These are phyloP conservation scores for Euwallacea similis DNA, from an alignment of 1,140 invertebrate species.

Conservation along the genomic window DNA sequence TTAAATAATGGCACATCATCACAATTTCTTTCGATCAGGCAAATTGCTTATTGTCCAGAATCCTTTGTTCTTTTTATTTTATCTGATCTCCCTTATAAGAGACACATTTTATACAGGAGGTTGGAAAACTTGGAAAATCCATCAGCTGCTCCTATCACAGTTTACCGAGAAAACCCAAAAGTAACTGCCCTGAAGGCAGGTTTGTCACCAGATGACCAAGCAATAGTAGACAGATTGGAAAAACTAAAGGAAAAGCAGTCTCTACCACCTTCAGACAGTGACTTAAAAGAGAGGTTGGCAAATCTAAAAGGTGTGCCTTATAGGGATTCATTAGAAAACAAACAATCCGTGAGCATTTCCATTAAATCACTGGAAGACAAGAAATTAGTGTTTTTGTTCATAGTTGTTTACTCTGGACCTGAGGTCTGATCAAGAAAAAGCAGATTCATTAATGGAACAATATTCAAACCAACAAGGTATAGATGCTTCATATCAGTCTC, in stretches of 20 bases:
- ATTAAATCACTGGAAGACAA: neutral
- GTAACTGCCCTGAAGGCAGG: slow-evolving; percentile 51
- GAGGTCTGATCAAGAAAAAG: slow-evolving; percentile 64
- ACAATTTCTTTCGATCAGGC: neutral
- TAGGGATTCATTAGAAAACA: slow-evolving; percentile 29
- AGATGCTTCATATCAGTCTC: slow-evolving; percentile 56
- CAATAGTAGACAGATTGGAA: slow-evolving; percentile 63
- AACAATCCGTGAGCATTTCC: slow-evolving; percentile 40
- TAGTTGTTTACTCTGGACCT: slow-evolving; percentile 38
- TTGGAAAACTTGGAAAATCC: slow-evolving; percentile 56
- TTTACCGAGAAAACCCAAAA: slow-evolving; percentile 56
- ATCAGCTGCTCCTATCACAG: slow-evolving; percentile 54
- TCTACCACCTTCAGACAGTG: slow-evolving; percentile 56
- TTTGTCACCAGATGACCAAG: slow-evolving; percentile 55
- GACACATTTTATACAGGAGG: slow-evolving; percentile 39
- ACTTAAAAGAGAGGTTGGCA: slow-evolving; percentile 59
- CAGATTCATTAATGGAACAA: slow-evolving; percentile 63
- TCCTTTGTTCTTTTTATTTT: neutral
- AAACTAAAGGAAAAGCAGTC: slow-evolving; percentile 59
- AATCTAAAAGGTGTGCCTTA: slow-evolving; percentile 57
- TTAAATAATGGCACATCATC: neutral
- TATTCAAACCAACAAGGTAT: slow-evolving; percentile 61
- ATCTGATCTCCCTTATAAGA: neutral
- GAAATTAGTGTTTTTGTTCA: neutral
- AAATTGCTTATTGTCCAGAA: neutral